Percentiles rank a stretch among this genome's conserved stretches.
phyloP scores from a whole-genome alignment of 2,797 vertebrate species.

The Alauda arvensis region DNA sequence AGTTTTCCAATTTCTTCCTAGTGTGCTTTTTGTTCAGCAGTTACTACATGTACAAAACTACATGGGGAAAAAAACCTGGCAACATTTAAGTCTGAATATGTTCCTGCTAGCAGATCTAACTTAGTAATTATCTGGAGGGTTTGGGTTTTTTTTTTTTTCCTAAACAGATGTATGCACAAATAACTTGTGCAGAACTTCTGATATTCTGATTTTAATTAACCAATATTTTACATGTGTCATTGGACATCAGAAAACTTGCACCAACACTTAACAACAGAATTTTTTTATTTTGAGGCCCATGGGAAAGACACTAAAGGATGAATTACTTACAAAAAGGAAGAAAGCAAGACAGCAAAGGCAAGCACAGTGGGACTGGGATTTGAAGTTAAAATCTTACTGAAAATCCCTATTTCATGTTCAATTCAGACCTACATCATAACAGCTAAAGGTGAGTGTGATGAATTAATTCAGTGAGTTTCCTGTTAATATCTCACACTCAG shows the following conservation, averaged over 20 bases:
- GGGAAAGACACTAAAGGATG: neutral
- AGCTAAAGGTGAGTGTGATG: constrained; percentile 57
- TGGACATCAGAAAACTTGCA: neutral
- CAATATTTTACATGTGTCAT: neutral
- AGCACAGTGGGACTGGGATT: neutral
- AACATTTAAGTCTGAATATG: neutral
- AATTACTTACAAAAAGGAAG: neutral
- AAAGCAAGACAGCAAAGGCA: neutral
- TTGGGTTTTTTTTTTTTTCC: neutral
- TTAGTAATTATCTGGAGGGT: neutral
- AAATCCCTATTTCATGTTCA: constrained; percentile 8
- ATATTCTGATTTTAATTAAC: constrained; percentile 32
- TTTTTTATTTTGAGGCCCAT: neutral
- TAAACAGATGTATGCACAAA: neutral
- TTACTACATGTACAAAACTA: neutral
- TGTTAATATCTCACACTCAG: neutral
- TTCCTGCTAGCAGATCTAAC: neutral
- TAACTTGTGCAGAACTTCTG: neutral
- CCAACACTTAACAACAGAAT: neutral
- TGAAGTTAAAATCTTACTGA: neutral
- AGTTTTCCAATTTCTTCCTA: neutral
- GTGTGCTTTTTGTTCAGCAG: neutral
- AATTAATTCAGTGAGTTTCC: neutral
- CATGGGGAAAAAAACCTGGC: neutral
- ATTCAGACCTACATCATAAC: constrained; percentile 46